Conservation (phyloP, 2,797 vertebrate genomes). For the Aplochiton taeniatus region DNA sequence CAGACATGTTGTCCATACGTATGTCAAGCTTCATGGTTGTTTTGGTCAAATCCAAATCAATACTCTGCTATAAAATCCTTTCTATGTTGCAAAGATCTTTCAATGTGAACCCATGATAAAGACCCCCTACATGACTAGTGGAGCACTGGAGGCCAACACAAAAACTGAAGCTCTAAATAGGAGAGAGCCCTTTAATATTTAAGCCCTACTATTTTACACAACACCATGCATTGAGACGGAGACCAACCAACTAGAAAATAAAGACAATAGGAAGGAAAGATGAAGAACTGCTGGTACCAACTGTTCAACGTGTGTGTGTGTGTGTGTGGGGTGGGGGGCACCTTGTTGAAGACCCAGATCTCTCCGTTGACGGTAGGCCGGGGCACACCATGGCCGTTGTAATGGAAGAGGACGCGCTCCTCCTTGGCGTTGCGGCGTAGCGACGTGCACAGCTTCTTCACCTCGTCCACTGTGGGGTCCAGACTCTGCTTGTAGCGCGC, state of each 20-base stretch:
- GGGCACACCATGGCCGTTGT: constrained; percentile 97
- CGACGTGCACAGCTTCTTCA: constrained; percentile 96
- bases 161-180: too few species aligned
- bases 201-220: background rate
- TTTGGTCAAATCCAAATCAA: too few species aligned
- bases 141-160: too few species aligned
- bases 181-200: background rate
- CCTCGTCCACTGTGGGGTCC: constrained; percentile 96
- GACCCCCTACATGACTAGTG: too few species aligned
- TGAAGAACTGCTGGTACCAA: too few species aligned
- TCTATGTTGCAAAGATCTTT: too few species aligned
- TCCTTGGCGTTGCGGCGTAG: constrained; percentile 95
- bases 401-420: constrained; percentile 96
- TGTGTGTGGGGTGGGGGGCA: constrained; percentile 43
- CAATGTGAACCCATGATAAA: too few species aligned
- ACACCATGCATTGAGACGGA: too few species aligned
- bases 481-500: constrained; percentile 98
- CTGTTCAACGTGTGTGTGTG: background rate
- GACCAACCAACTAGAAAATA: too few species aligned
- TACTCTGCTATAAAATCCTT: too few species aligned
- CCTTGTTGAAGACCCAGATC: constrained; percentile 99
- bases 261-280: too few species aligned
- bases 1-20: background rate
- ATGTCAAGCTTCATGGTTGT: too few species aligned
- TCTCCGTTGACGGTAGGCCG: constrained; percentile 95